Evolutionary conservation across 2,888 invertebrate species (phyloP).

Genomic region (Crocallis elinguaria): DNA sequence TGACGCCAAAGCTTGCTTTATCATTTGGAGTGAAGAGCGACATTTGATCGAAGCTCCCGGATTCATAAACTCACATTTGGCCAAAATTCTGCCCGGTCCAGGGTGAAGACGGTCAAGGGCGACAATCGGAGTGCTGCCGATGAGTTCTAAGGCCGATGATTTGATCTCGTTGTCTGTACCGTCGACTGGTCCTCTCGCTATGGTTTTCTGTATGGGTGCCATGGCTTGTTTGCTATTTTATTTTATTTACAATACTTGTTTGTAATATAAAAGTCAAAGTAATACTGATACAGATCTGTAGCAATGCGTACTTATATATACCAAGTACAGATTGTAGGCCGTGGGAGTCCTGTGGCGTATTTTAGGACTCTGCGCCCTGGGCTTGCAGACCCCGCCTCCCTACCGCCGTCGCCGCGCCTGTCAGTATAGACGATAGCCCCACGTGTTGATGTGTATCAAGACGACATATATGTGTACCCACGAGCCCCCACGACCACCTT

Average conservation of each 20-base stretch:
- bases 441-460: too few species aligned
- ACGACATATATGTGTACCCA: too few species aligned
- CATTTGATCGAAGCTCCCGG: constrained; percentile 78
- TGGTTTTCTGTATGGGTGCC: constrained; percentile 17
- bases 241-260: constrained; percentile 40
- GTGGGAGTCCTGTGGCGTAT: too few species aligned
- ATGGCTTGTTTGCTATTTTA: constrained; percentile 18
- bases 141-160: constrained; percentile 72
- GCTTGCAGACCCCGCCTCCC: too few species aligned
- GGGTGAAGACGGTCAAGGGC: constrained; percentile 72
- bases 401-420: too few species aligned
- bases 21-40: constrained; percentile 73
- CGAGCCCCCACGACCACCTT: too few species aligned
- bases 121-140: constrained; percentile 77
- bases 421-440: too few species aligned
- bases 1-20: constrained; percentile 56
- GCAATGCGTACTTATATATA: constrained; percentile 29
- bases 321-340: constrained; percentile 32
- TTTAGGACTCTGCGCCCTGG: too few species aligned
- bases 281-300: constrained; percentile 34
- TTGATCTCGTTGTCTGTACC: constrained; percentile 65
- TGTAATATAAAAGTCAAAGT: constrained; percentile 32
- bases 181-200: constrained; percentile 48
- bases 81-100: constrained; percentile 74
- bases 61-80: constrained; percentile 80